Conservation (phyloP, 2,113 vertebrate genomes). For the Herpetotheres cachinnans region DNA sequence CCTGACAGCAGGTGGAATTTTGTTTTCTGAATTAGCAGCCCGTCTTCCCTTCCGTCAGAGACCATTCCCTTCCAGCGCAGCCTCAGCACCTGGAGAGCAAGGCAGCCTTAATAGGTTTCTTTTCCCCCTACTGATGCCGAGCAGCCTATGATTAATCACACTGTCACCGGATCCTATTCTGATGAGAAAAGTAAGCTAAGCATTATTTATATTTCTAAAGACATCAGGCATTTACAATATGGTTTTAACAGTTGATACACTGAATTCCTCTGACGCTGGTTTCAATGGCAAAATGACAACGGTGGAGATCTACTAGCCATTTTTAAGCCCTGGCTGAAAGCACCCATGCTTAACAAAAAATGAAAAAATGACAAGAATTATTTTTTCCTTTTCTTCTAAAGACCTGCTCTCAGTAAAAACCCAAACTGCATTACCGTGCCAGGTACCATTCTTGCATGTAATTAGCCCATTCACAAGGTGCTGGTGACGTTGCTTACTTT, state of each 20-base stretch:
- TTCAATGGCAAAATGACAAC: not conserved
- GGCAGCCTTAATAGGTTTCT: not conserved
- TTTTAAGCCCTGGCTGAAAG: not conserved
- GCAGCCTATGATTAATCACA: conserved; percentile 36
- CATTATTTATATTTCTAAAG: not conserved
- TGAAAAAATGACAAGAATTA: not conserved
- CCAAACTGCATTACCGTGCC: not conserved
- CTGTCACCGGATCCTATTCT: not conserved
- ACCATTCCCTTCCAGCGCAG: not conserved
- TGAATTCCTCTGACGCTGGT: not conserved
- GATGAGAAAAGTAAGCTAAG: conserved; percentile 7
- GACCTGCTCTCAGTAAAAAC: not conserved
- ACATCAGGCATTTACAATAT: not conserved
- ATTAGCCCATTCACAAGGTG: not conserved
- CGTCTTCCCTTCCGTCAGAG: not conserved
- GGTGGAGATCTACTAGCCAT: not conserved
- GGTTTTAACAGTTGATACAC: not conserved
- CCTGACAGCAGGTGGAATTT: conserved; percentile 8
- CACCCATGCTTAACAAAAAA: not conserved
- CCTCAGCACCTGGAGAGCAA: not conserved
- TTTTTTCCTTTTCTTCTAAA: not conserved
- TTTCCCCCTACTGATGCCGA: not conserved
- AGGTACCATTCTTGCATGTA: not conserved
- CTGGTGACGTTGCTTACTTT: not conserved
- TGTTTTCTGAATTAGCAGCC: not conserved